These are phyloP conservation scores for Parambassis ranga DNA, from an alignment of 2,797 vertebrate genomes.

Conservation along the genomic window DNA sequence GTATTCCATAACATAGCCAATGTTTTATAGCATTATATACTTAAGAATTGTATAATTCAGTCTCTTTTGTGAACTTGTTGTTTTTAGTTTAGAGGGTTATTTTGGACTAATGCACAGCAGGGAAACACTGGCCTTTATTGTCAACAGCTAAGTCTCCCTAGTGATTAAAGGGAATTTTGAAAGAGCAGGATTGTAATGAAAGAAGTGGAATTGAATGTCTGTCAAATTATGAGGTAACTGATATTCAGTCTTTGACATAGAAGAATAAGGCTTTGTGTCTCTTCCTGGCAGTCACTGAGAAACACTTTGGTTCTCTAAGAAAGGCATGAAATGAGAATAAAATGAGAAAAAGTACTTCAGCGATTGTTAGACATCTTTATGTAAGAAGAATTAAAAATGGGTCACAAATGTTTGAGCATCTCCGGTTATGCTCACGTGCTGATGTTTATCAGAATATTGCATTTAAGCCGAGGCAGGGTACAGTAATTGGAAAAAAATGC, in stretches of 20 bases:
- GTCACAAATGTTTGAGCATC: no score
- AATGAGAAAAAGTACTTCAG: no score
- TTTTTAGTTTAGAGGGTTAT: background rate
- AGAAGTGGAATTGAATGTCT: background rate
- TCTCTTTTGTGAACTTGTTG: background rate
- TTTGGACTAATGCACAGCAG: conserved; percentile 1
- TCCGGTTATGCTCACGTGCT: no score
- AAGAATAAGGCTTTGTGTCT: background rate
- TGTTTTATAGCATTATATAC: no score
- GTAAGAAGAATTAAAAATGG: no score
- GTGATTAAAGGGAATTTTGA: conserved; percentile 1
- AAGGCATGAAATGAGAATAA: background rate
- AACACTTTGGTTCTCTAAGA: background rate
- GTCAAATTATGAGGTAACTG: background rate
- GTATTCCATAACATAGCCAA: no score
- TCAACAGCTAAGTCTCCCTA: background rate
- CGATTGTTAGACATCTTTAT: no score
- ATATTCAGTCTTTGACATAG: background rate
- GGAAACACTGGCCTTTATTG: conserved; percentile 12
- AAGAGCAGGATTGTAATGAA: background rate
- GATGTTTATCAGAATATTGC: no score
- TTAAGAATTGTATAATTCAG: no score
- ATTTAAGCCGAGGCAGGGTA: no score
- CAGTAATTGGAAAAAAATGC: no score
- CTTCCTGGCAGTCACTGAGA: background rate